Conservation (phyloP, 2,113 vertebrate species). For the Cavia aperea region DNA sequence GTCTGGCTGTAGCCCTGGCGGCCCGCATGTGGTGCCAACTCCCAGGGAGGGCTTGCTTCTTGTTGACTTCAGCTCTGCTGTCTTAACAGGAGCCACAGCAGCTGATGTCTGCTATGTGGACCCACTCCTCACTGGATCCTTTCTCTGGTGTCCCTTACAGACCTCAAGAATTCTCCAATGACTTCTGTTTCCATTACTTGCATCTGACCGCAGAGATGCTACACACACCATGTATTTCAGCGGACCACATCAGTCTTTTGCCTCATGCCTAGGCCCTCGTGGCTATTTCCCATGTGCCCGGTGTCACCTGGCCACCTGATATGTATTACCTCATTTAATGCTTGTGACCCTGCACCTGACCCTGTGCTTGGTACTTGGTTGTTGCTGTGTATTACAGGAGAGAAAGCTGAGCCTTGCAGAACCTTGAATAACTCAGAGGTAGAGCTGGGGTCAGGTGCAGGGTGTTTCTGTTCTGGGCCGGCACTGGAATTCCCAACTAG, state of each 20-base stretch:
- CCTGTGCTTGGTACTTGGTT: neutral
- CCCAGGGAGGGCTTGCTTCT: too few species aligned
- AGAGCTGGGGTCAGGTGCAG: neutral
- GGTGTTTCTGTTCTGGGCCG: neutral
- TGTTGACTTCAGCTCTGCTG: neutral
- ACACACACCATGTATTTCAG: too few species aligned
- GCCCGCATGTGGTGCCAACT: too few species aligned
- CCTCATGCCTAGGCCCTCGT: accelerated
- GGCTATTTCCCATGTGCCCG: neutral
- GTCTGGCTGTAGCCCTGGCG: too few species aligned
- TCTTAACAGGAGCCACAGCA: too few species aligned
- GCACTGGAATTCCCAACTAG: neutral
- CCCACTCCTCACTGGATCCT: neutral
- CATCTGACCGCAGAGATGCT: accelerated
- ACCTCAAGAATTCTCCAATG: neutral
- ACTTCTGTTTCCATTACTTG: accelerated
- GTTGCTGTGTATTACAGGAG: neutral
- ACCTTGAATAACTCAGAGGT: neutral
- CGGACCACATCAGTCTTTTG: accelerated
- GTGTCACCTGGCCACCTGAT: accelerated
- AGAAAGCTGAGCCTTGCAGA: neutral
- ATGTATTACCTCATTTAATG: neutral
- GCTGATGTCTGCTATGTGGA: accelerated
- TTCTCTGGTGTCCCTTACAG: accelerated
- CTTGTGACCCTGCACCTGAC: neutral